These are phyloP conservation scores for Agriopis leucophaearia DNA, from an alignment of 2,888 invertebrate genomes.

Conservation along the genomic window DNA sequence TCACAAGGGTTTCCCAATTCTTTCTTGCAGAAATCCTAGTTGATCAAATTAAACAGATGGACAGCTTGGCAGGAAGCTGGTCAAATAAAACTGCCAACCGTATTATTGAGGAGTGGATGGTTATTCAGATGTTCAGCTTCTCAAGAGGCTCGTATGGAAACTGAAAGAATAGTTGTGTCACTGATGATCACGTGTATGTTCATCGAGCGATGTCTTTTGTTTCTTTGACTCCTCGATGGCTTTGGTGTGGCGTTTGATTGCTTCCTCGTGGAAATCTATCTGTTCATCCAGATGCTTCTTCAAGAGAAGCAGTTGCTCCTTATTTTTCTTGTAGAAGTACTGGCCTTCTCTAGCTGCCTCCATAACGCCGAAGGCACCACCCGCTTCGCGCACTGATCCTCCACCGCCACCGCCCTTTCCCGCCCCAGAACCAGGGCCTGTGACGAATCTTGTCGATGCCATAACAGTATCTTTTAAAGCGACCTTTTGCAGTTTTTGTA, in stretches of 20 bases:
- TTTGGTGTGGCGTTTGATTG: slow-evolving; percentile 15
- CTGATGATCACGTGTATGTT: not conserved
- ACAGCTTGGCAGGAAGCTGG: too few relatives aligned
- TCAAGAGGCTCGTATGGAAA: too few relatives aligned
- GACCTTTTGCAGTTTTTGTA: not conserved
- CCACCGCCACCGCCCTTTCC: slow-evolving; percentile 21
- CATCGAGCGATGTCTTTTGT: not conserved
- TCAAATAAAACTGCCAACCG: too few relatives aligned
- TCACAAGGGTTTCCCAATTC: too few relatives aligned
- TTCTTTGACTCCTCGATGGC: not conserved
- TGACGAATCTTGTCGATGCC: not conserved
- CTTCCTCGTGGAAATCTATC: slow-evolving; percentile 18
- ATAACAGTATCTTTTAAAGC: not conserved
- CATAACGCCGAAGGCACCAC: slow-evolving; percentile 20
- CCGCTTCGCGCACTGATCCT: slow-evolving; percentile 17
- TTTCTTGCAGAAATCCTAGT: too few relatives aligned
- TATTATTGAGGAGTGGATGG: too few relatives aligned
- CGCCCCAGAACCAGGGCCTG: slow-evolving; percentile 2
- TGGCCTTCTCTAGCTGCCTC: slow-evolving; percentile 25
- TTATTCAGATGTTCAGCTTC: too few relatives aligned
- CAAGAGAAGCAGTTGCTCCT: slow-evolving; percentile 4
- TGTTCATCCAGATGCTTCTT: slow-evolving; percentile 16
- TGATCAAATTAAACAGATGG: too few relatives aligned
- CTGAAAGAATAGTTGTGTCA: not conserved
- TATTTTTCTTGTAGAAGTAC: slow-evolving; percentile 22